phyloP scores from a whole-genome alignment of 2,113 vertebrate genomes.

The Trichechus manatus region DNA sequence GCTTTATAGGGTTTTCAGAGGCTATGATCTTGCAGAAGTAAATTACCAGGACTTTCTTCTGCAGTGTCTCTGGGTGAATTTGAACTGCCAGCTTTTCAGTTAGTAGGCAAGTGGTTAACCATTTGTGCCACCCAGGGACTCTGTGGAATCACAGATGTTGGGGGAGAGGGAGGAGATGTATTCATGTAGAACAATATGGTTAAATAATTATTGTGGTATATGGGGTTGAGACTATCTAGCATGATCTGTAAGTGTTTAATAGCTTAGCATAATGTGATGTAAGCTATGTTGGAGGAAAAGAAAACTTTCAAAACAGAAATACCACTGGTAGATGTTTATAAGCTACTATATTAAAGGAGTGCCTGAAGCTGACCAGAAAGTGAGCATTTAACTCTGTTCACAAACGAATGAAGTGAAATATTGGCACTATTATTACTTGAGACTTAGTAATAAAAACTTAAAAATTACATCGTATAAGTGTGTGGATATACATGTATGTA shows the following conservation, averaged over 20 bases:
- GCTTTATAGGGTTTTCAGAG: background rate
- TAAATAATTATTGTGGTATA: background rate
- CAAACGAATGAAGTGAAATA: background rate
- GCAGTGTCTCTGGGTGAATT: background rate
- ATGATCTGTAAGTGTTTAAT: background rate
- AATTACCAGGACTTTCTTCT: background rate
- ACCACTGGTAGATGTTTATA: background rate
- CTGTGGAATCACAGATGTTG: background rate
- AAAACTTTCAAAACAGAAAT: background rate
- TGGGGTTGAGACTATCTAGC: background rate
- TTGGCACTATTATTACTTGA: background rate
- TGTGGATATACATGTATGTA: background rate
- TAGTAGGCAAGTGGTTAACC: background rate
- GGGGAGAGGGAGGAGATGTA: background rate
- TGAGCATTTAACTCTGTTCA: constrained; percentile 8
- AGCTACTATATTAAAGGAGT: background rate
- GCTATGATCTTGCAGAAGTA: background rate
- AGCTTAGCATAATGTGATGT: background rate
- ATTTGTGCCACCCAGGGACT: background rate
- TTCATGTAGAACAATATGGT: too few relatives aligned
- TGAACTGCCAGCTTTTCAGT: background rate
- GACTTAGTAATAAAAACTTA: background rate
- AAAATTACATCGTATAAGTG: background rate
- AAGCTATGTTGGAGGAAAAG: background rate
- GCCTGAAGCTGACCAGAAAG: background rate